Conservation (phyloP, 2,113 vertebrate species). For the Formicarius rufipectus region DNA sequence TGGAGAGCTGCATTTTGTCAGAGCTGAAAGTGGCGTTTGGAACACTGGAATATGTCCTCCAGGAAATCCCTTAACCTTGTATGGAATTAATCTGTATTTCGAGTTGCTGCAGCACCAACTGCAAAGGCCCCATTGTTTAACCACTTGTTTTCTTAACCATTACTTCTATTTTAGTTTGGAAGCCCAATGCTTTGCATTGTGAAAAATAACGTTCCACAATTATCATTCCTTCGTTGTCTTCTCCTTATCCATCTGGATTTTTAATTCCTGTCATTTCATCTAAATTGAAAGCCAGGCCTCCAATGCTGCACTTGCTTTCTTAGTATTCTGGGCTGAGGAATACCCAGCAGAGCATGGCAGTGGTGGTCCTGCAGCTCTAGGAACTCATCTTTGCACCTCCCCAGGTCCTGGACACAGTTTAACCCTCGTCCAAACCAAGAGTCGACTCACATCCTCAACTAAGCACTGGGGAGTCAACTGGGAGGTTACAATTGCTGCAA, state of each 20-base stretch:
- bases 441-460: neutral
- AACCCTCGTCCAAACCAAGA: neutral
- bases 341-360: neutral
- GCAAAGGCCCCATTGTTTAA: neutral
- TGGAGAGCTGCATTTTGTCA: neutral
- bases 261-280: neutral
- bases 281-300: neutral
- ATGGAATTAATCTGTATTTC: neutral
- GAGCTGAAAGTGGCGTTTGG: neutral
- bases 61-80: neutral
- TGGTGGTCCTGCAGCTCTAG: neutral
- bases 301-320: neutral
- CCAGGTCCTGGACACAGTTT: neutral
- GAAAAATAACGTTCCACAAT: neutral
- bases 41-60: neutral
- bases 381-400: neutral
- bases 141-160: neutral
- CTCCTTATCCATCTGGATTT: neutral
- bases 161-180: neutral
- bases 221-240: neutral
- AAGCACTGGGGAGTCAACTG: neutral
- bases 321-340: neutral
- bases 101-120: neutral
- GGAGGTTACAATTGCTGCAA: neutral
- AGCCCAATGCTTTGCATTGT: neutral